phyloP scores from a whole-genome alignment of 2,888 invertebrate species.

The Dryomyza anilis region DNA sequence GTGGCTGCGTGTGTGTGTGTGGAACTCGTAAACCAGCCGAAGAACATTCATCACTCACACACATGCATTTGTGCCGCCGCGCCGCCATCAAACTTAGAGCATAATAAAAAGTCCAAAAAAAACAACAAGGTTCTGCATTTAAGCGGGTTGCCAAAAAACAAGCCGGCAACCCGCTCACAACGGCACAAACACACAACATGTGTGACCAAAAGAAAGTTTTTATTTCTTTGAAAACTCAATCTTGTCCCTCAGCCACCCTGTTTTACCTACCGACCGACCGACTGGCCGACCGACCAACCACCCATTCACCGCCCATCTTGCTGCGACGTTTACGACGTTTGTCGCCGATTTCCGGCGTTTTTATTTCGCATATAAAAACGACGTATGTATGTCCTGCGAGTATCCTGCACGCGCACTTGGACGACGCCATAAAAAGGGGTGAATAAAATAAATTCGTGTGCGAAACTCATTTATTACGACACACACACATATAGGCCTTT shows the following conservation, averaged over 20 bases:
- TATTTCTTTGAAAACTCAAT: conserved; percentile 26
- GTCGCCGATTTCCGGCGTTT: conserved; percentile 20
- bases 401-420: not conserved
- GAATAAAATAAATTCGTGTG: conserved; percentile 21
- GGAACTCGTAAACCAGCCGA: conserved; percentile 3
- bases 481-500: conserved; percentile 5
- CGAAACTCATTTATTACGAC: conserved; percentile 22
- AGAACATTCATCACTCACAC: conserved; percentile 20
- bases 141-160: conserved; percentile 8
- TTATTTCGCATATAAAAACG: conserved; percentile 3
- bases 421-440: conserved; percentile 30
- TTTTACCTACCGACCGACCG: not conserved
- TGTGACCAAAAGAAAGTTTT: conserved; percentile 12
- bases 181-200: not conserved
- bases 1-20: conserved; percentile 15
- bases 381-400: not conserved
- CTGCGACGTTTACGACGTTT: conserved; percentile 15
- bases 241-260: not conserved
- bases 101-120: conserved; percentile 27
- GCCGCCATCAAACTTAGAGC: conserved; percentile 23
- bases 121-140: not conserved
- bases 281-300: not conserved
- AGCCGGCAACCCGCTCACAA: not conserved
- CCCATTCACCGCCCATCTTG: not conserved
- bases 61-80: conserved; percentile 13